Conservation (phyloP, 2,888 invertebrate genomes). For the Erannis defoliaria region DNA sequence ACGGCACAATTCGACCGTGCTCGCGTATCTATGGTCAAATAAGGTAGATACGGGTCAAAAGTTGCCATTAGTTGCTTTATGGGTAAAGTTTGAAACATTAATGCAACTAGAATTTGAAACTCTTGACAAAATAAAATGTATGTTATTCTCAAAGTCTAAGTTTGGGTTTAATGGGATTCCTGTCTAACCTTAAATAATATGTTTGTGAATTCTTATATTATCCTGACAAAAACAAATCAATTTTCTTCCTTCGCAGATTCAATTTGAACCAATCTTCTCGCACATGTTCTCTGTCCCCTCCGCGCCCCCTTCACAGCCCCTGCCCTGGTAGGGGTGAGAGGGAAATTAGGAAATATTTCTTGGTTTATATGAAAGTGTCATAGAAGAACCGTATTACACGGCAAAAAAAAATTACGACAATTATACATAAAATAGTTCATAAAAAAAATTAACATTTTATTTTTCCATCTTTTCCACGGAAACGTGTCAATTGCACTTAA, state of each 20-base stretch:
- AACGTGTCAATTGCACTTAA: no score
- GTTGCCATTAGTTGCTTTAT: constrained; percentile 8
- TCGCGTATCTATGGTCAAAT: constrained; percentile 2
- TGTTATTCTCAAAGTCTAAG: background rate
- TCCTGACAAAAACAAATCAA: constrained; percentile 33
- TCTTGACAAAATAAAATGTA: background rate
- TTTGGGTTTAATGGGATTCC: background rate
- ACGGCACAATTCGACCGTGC: constrained; percentile 3
- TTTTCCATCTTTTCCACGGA: no score
- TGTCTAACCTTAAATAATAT: background rate
- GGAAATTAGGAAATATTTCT: constrained; percentile 15
- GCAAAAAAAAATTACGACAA: background rate
- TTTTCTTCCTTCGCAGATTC: constrained; percentile 40
- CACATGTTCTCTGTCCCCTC: constrained; percentile 49
- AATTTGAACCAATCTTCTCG: constrained; percentile 56
- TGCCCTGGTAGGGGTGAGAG: background rate
- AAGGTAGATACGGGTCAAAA: background rate
- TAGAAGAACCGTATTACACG: background rate
- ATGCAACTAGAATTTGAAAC: background rate
- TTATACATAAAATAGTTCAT: no score
- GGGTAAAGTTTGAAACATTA: background rate
- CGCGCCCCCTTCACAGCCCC: constrained; percentile 10
- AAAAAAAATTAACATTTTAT: no score
- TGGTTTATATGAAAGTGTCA: background rate
- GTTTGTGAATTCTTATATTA: constrained; percentile 12